Conservation (phyloP, 2,888 invertebrate genomes). For the Diaprepes abbreviatus region DNA sequence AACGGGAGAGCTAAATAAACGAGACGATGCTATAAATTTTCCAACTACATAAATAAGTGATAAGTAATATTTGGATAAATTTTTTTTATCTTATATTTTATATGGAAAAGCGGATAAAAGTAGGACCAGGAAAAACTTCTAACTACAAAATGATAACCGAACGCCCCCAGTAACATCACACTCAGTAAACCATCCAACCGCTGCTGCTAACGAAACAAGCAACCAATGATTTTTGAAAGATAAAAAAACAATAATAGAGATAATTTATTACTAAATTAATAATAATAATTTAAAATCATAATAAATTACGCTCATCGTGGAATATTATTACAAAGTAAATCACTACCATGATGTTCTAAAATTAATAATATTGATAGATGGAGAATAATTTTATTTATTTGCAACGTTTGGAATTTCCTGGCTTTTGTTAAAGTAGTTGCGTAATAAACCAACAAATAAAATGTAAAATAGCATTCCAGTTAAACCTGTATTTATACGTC, state of each 20-base stretch:
- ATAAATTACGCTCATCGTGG: background rate
- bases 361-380: constrained; percentile 9
- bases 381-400: constrained; percentile 6
- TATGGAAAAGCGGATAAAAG: no score
- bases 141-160: no score
- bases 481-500: constrained; percentile 11
- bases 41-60: no score
- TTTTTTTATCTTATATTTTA: no score
- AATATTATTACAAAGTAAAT: background rate
- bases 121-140: no score
- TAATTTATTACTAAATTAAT: background rate
- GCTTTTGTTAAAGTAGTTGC: constrained; percentile 5
- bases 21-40: no score
- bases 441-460: background rate
- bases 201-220: no score
- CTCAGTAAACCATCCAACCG: no score
- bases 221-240: no score
- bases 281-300: background rate
- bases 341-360: background rate
- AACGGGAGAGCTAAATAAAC: no score
- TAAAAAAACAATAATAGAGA: background rate
- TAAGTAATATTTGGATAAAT: no score
- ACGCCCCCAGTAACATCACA: no score
- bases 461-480: constrained; percentile 3
- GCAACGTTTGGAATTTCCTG: constrained; percentile 16